These are phyloP conservation scores for Conchocele bisecta DNA, from an alignment of 2,888 invertebrate species.

Conservation along the genomic window DNA sequence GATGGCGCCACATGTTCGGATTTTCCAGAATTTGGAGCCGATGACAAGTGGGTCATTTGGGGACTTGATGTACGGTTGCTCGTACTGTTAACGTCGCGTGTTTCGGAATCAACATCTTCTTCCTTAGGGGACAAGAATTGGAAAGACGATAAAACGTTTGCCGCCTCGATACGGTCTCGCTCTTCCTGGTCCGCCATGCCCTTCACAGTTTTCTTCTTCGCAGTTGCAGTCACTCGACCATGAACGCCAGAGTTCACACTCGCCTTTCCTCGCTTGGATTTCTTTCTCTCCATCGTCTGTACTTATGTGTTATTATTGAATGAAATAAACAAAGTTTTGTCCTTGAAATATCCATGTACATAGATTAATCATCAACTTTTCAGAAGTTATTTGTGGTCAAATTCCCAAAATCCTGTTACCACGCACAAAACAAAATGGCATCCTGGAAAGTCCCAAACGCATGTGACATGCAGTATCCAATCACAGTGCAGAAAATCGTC, in stretches of 20 bases:
- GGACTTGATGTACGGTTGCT: no score
- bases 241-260: constrained; percentile 28
- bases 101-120: no score
- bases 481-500: constrained; percentile 19
- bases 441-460: constrained; percentile 70
- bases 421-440: constrained; percentile 60
- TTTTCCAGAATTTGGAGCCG: no score
- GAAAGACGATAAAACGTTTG: constrained; percentile 52
- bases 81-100: no score
- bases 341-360: constrained; percentile 26
- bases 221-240: constrained; percentile 29
- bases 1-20: no score
- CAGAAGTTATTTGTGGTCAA: constrained; percentile 39
- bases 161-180: constrained; percentile 66
- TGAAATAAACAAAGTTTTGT: neutral
- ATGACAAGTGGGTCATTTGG: no score
- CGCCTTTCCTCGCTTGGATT: constrained; percentile 33
- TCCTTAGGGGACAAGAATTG: constrained; percentile 40
- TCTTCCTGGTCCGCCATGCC: constrained; percentile 60
- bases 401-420: constrained; percentile 45
- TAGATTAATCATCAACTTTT: constrained; percentile 32
- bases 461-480: constrained; percentile 64
- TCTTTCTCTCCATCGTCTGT: constrained; percentile 39
- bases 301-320: neutral
- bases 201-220: constrained; percentile 41